Conservation (phyloP, 2,113 vertebrate species). For the Rissa tridactyla region DNA sequence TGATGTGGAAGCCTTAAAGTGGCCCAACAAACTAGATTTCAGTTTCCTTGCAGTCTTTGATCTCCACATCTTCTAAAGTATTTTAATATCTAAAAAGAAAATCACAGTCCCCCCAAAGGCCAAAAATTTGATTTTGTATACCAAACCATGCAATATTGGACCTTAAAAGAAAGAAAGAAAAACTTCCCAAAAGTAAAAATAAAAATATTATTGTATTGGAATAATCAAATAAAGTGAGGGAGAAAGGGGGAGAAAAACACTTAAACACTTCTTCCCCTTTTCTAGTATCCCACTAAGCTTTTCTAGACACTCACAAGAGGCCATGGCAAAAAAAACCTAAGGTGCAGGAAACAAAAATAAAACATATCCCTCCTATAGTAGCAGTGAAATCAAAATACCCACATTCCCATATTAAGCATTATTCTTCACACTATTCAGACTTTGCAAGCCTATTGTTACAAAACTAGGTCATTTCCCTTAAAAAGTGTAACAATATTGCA, state of each 20-base stretch:
- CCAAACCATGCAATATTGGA: neutral
- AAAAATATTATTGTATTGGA: neutral
- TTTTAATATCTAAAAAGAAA: neutral
- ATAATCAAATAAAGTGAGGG: neutral
- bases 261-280: neutral
- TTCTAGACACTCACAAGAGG: neutral
- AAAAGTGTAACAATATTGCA: neutral
- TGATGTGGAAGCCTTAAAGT: neutral
- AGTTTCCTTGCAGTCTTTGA: neutral
- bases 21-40: neutral
- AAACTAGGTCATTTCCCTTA: conserved; percentile 32
- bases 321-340: neutral
- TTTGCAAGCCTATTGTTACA: neutral
- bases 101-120: rapidly evolving
- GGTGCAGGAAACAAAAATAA: neutral
- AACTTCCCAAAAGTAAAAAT: neutral
- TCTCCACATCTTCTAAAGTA: neutral
- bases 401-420: neutral
- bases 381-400: neutral
- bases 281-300: neutral
- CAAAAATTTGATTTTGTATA: neutral
- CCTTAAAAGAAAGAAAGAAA: neutral
- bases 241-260: rapidly evolving
- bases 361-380: neutral
- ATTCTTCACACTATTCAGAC: neutral